Evolutionary conservation across 2,797 vertebrate species (phyloP), one percentile per base, ranked within the genome.

Genomic region (Chaenodraco wilsoni): DNA sequence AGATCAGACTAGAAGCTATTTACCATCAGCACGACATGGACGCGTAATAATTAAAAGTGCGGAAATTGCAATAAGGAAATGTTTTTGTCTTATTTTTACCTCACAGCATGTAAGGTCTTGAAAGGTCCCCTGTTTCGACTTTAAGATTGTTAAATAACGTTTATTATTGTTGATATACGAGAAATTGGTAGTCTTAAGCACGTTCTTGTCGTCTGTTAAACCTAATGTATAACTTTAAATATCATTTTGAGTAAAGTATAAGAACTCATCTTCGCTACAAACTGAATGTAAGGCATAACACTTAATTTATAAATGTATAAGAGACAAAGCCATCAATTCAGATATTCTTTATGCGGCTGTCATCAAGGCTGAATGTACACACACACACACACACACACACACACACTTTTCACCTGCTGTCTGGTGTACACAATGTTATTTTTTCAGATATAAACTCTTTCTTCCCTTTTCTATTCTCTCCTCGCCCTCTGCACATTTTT

Each of bases 371-470:
- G 12, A 56, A 63, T n/a, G 52, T 65, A 71, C 69, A 27, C 27
- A 5, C 27, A 27, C 27, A 27, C 27, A 27, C 23, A 4, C 27
- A 1, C 27, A 27, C 17, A 11, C 66, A 61, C 56, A 23, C 37
- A 43, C 27, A 37, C 33, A 9, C 33, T 65, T 56, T 52, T 66
- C 63, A 71, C 62, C 68, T 63, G 27, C 17, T 4, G 62, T n/a
- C 61, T 72, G 62, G 14, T 48, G 31, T 55, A 65, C 27, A 31
- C 19, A 19, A 27, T 2, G 14, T 55, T 46, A 16, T 45, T 10
- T 66, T 13, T 19, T 43, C 72, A 49, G 33, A 71, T 46, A 65
- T 5, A 11, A 59, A 27, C 57, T 41, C 51, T 61, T 67, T 68
- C 44, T 69, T 69, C 37, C 31, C 56, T 5, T 45, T 17, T 19